phyloP scores from a whole-genome alignment of 2,888 invertebrate genomes.

The Encarsia formosa region DNA sequence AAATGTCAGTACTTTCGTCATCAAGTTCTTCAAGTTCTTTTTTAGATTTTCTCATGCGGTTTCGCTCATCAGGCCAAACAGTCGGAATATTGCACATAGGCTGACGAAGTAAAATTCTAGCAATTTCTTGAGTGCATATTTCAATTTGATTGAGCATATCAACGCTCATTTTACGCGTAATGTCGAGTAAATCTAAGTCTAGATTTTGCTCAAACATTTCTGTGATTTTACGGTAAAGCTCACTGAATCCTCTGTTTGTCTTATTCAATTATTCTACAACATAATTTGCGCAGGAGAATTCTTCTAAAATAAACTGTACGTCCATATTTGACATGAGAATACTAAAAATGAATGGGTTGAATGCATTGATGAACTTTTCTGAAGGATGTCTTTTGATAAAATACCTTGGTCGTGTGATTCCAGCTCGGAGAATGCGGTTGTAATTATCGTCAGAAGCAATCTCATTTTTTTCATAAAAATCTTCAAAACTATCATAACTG shows the following conservation, averaged over 20 bases:
- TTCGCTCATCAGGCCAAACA: background rate
- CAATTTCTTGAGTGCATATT: background rate
- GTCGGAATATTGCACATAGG: background rate
- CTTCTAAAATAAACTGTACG: constrained; percentile 29
- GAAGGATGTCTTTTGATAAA: constrained; percentile 25
- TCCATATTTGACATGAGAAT: constrained; percentile 29
- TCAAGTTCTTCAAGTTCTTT: background rate
- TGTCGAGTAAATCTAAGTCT: background rate
- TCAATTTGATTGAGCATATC: background rate
- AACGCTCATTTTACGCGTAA: background rate
- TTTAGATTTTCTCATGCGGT: background rate
- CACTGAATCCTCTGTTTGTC: constrained; percentile 26
- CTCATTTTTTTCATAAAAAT: constrained; percentile 31
- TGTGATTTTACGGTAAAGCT: background rate
- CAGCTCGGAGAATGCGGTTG: constrained; percentile 30
- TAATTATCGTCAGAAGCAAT: constrained; percentile 35
- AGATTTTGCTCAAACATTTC: background rate
- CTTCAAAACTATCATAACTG: constrained; percentile 21
- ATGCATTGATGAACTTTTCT: constrained; percentile 31
- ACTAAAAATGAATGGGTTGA: constrained; percentile 32
- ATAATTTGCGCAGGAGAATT: constrained; percentile 31
- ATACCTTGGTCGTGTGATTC: constrained; percentile 26
- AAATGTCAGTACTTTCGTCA: background rate
- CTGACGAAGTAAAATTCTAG: background rate
- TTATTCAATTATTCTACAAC: constrained; percentile 34